Evolutionary conservation across 2,888 invertebrate species (phyloP).

Genomic region (Orthosia incerta): DNA sequence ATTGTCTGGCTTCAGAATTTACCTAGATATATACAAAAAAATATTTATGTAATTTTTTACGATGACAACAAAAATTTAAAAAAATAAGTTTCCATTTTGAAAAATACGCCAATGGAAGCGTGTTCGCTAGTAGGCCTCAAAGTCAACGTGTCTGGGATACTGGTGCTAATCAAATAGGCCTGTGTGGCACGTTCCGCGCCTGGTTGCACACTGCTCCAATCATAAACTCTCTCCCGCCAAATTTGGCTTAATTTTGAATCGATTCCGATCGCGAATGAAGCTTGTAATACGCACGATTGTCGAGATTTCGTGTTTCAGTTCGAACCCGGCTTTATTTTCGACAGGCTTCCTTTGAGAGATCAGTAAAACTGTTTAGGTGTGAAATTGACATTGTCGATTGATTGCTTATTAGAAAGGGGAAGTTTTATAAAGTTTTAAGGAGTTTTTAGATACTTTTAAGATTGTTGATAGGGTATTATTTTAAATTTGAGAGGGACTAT

Average conservation of each 20-base stretch:
- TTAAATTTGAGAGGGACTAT: not conserved
- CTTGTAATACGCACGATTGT: slow-evolving; percentile 40
- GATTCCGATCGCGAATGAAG: slow-evolving; percentile 41
- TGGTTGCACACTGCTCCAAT: slow-evolving; percentile 70
- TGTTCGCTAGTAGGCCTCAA: slow-evolving; percentile 43
- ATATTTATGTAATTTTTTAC: not conserved
- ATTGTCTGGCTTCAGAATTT: not conserved
- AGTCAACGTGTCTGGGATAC: slow-evolving; percentile 34
- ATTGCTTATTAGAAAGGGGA: slow-evolving; percentile 30
- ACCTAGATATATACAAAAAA: no score
- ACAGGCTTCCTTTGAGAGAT: slow-evolving; percentile 33
- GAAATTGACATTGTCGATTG: slow-evolving; percentile 39
- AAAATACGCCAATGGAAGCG: not conserved
- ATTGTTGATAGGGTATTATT: not conserved
- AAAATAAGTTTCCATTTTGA: not conserved
- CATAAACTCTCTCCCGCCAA: slow-evolving; percentile 66
- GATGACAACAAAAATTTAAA: not conserved
- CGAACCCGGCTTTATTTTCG: slow-evolving; percentile 24
- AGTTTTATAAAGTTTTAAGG: slow-evolving; percentile 4
- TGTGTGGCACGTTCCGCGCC: slow-evolving; percentile 64
- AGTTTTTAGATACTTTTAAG: slow-evolving; percentile 7
- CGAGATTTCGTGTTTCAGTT: slow-evolving; percentile 26
- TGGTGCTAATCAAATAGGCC: slow-evolving; percentile 74
- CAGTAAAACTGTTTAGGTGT: slow-evolving; percentile 29
- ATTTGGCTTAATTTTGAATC: slow-evolving; percentile 64